Base-by-base conservation (phyloP, 2,888 invertebrate species). In the Bimastos eiseni region DNA sequence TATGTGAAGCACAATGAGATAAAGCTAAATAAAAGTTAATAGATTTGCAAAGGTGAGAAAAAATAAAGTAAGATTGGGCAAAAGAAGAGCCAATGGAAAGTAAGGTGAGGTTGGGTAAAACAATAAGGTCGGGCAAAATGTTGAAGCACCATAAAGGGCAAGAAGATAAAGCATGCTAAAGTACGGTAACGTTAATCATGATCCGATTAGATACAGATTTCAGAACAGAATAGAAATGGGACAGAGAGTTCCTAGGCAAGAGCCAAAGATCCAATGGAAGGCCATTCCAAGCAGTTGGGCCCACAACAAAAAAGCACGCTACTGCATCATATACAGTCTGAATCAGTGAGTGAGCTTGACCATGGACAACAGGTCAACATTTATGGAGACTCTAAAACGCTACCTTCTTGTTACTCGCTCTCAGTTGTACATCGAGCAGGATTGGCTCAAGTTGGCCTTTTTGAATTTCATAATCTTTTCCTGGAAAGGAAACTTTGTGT, bases 391-490 rank as follows among this genome's bases (percentile, higher is more conserved):
- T 70, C n/a, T 30, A n/a, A 70, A 70, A n/a, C n/a, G 89, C 30
- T 90, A 97, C 98, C 96, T 98, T 98, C 95, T 98, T 98, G 94
- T 98, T 98, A 37, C 97, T 97, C 37, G 97, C 96, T 91, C 98
- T 95, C n/a, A 96, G 97, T 36, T 96, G 97, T 15, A 98, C 96
- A 33, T 96, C 96, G 95, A 98, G 97, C 93, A 96, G 96, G 92
- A 98, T 97, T 8, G 97, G 97, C 70, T 97, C 97, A 90, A 98
- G 96, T 94, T 97, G 97, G 89, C 97, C 97, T 94, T 97, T 97
- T 93, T 96, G 96, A 44, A 96, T 91, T 19, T 94, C 95, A 84
- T 96, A 93, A 15, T 92, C 91, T 88, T 96, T 30, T 95, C 95
- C 94, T 95, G 96, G 91, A 95, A 94, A 93, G 30, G 92, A 96